Conservation (phyloP, 2,797 vertebrate species). For the Psittacula derbiana region DNA sequence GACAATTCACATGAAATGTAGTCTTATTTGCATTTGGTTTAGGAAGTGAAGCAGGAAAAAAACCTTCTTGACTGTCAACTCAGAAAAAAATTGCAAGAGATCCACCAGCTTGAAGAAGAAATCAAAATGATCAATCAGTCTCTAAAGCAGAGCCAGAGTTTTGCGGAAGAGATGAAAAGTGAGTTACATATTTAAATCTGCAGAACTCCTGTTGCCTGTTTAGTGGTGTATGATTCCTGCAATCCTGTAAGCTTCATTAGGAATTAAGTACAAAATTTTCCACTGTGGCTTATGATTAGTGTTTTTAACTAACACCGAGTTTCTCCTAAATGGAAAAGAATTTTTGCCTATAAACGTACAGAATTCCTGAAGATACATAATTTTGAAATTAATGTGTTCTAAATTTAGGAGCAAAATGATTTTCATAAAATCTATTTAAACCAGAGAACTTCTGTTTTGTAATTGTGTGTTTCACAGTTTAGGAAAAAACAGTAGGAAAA, state of each 20-base stretch:
- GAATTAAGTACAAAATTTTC: background rate
- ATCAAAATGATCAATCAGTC: slow-evolving; percentile 75
- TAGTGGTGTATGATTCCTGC: background rate
- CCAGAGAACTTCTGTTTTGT: background rate
- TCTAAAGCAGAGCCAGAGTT: slow-evolving; percentile 80
- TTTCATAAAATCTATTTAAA: background rate
- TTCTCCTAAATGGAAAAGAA: background rate
- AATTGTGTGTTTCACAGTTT: background rate
- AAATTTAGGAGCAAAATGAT: background rate
- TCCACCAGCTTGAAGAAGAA: slow-evolving; percentile 84
- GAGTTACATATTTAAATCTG: slow-evolving; percentile 9
- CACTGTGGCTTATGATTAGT: background rate
- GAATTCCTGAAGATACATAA: background rate
- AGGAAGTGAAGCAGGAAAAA: slow-evolving; percentile 86
- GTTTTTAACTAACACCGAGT: background rate
- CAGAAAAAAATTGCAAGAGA: slow-evolving; percentile 78
- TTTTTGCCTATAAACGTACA: background rate
- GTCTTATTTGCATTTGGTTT: background rate
- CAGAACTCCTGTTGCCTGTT: background rate
- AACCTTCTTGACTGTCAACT: slow-evolving; percentile 75
- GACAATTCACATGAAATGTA: background rate
- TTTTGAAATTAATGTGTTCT: background rate
- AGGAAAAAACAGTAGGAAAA: background rate
- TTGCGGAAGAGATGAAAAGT: slow-evolving; percentile 87
- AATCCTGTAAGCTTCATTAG: background rate